Percentiles rank a stretch among this genome's conserved stretches.
phyloP scores from a whole-genome alignment of 2,888 invertebrate species.

The Slavum lentiscoides region DNA sequence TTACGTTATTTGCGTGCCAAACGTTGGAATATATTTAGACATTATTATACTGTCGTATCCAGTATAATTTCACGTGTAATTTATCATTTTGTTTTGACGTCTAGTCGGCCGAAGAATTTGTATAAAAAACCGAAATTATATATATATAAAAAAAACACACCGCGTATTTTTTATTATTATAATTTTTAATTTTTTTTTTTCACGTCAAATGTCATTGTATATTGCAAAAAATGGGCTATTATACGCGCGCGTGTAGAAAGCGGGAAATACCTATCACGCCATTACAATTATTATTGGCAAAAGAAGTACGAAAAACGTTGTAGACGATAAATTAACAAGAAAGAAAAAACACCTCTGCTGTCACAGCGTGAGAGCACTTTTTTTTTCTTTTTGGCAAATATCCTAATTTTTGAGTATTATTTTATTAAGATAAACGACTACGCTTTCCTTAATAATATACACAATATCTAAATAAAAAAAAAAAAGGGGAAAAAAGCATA shows the following conservation, averaged over 20 bases:
- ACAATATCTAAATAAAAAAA: too few relatives aligned
- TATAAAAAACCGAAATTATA: background rate
- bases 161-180: too few relatives aligned
- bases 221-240: background rate
- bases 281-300: conserved; percentile 17
- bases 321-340: conserved; percentile 17
- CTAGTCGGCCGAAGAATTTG: background rate
- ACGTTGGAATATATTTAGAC: too few relatives aligned
- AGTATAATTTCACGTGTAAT: background rate
- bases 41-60: too few relatives aligned
- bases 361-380: conserved; percentile 11
- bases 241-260: conserved; percentile 1
- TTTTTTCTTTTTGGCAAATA: conserved; percentile 33
- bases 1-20: too few relatives aligned
- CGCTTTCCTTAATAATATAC: conserved; percentile 2
- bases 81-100: conserved; percentile 30
- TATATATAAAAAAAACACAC: too few relatives aligned
- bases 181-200: too few relatives aligned
- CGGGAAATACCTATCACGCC: background rate
- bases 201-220: too few relatives aligned
- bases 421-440: conserved; percentile 10
- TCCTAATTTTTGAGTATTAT: conserved; percentile 20
- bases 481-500: too few relatives aligned
- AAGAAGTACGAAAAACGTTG: background rate
- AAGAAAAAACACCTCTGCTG: conserved; percentile 13